These are phyloP conservation scores for Lampris incognitus DNA, from an alignment of 2,113 vertebrate species.

Conservation along the genomic window DNA sequence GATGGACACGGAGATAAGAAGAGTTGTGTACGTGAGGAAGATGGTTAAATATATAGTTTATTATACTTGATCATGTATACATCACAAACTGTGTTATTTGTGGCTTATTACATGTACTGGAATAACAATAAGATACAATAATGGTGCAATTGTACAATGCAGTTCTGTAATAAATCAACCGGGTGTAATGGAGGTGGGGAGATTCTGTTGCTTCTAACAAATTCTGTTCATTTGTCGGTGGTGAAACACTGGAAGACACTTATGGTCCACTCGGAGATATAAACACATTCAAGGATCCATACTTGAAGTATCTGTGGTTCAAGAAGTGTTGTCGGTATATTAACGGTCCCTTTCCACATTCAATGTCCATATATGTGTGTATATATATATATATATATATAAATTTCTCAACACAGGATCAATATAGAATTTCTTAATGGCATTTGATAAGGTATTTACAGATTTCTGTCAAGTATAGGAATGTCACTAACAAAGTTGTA, in stretches of 20 bases:
- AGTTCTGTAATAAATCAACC: constrained; percentile 65
- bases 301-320: background rate
- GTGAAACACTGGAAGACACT: constrained; percentile 65
- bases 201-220: constrained; percentile 50
- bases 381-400: constrained; percentile 45
- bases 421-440: constrained; percentile 64
- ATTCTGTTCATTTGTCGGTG: constrained; percentile 52
- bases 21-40: constrained; percentile 69
- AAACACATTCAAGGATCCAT: constrained; percentile 28
- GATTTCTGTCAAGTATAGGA: constrained; percentile 57
- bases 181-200: constrained; percentile 53
- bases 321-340: background rate
- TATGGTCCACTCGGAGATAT: constrained; percentile 44
- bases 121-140: constrained; percentile 74
- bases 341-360: constrained; percentile 7
- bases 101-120: constrained; percentile 78
- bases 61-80: constrained; percentile 83
- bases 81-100: constrained; percentile 79
- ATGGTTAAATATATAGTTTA: constrained; percentile 85
- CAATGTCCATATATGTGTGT: constrained; percentile 37
- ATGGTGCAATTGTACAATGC: constrained; percentile 78
- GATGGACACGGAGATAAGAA: constrained; percentile 61
- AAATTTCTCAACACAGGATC: constrained; percentile 50
- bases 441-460: constrained; percentile 73
- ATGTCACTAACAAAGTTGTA: constrained; percentile 54